Conservation (phyloP, 23 tunicate genomes). For the Phallusia fumigata region DNA sequence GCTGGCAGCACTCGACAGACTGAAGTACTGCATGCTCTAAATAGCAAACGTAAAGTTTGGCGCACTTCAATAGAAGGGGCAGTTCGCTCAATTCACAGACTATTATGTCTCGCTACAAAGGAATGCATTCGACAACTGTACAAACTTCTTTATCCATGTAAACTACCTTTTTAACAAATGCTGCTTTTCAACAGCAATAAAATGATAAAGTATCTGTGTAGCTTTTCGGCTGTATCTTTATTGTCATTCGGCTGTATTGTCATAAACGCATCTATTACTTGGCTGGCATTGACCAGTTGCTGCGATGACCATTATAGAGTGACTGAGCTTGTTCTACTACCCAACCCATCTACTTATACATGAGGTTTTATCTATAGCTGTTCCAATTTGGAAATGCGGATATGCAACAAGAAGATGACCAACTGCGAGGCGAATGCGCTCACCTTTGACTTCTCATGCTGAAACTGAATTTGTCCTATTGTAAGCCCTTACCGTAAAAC, state of each 20-base stretch:
- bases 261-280: too few species aligned
- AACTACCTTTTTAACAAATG: too few species aligned
- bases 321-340: too few species aligned
- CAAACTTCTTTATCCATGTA: too few species aligned
- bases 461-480: constrained; percentile 4
- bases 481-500: not conserved
- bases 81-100: not conserved
- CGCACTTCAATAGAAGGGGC: not conserved
- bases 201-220: too few species aligned
- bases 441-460: not conserved
- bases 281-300: too few species aligned
- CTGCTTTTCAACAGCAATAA: too few species aligned
- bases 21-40: not conserved
- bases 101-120: not conserved
- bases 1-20: not conserved
- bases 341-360: not conserved
- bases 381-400: not conserved
- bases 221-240: too few species aligned
- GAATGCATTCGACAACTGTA: too few species aligned
- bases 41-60: not conserved
- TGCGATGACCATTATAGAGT: too few species aligned
- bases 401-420: not conserved
- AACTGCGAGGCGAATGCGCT: constrained; percentile 7
- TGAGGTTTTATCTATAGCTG: not conserved
- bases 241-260: too few species aligned